Evolutionary conservation across 2,797 vertebrate species (phyloP).

Genomic region (Micromesistius poutassou): DNA sequence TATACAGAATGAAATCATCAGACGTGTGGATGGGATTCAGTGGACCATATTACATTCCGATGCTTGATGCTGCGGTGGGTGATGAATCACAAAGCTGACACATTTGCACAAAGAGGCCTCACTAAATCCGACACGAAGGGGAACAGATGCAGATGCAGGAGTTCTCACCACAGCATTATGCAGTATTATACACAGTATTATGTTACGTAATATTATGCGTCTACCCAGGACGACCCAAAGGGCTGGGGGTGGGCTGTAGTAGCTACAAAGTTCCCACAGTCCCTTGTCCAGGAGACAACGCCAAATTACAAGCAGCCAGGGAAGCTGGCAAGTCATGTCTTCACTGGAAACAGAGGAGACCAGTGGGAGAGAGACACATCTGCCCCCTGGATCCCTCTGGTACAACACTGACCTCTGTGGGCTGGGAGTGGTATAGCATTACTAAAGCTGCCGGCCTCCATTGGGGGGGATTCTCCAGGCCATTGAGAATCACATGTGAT

Average conservation of each 20-base stretch:
- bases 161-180: neutral
- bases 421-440: slow-evolving; percentile 41
- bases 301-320: no score
- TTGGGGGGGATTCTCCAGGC: neutral
- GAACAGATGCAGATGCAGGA: neutral
- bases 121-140: neutral
- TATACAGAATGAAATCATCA: neutral
- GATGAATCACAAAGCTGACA: neutral
- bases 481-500: neutral
- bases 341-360: slow-evolving; percentile 17
- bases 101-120: neutral
- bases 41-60: neutral
- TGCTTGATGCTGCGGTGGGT: neutral
- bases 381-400: slow-evolving; percentile 21
- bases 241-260: no score
- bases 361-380: slow-evolving; percentile 18
- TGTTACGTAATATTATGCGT: neutral
- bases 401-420: slow-evolving; percentile 54
- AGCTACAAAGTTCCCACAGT: neutral
- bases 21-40: neutral
- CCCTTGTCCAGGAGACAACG: neutral
- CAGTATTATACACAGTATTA: neutral
- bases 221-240: neutral
- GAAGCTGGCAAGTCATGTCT: slow-evolving; percentile 11
- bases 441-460: neutral